A percentile compares a stretch with the other conserved stretches of the same genome.
Evolutionary conservation across 2,113 vertebrate species (phyloP).

Genomic region (Brachypteracias leptosomus): DNA sequence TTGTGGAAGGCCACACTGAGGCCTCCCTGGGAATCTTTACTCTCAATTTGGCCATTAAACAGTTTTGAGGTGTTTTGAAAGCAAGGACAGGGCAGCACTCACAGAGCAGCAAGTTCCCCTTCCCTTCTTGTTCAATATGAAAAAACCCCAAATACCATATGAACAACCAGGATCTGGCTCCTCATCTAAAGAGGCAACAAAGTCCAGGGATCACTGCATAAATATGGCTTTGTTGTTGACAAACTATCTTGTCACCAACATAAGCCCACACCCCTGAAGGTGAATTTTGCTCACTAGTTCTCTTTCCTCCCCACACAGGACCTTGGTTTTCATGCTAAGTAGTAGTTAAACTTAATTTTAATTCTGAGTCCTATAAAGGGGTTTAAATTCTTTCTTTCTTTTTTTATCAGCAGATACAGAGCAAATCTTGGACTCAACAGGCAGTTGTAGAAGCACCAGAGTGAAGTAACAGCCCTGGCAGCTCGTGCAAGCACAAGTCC

Average conservation of each 20-base stretch:
- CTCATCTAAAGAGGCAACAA: neutral
- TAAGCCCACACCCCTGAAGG: too few species aligned
- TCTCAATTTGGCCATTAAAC: neutral
- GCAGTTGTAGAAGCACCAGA: neutral
- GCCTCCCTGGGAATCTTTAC: neutral
- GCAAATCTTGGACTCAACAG: neutral
- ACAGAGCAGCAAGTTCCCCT: fast-evolving
- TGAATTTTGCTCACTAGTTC: neutral
- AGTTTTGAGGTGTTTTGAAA: neutral
- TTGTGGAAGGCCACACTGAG: too few species aligned
- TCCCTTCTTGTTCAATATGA: neutral
- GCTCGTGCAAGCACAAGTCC: neutral
- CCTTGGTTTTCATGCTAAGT: neutral
- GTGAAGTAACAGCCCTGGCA: neutral
- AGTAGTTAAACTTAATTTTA: neutral
- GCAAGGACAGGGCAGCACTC: neutral
- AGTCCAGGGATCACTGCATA: fast-evolving
- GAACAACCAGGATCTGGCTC: neutral
- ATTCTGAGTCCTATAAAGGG: neutral
- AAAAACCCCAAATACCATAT: neutral
- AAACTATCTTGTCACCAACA: neutral
- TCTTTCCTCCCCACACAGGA: neutral
- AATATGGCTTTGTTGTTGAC: neutral
- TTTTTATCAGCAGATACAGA: neutral
- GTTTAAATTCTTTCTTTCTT: neutral